Percentiles rank a stretch among this genome's conserved stretches.
Evolutionary conservation across 2,113 vertebrate species (phyloP).

Genomic region (Centrocercus urophasianus): DNA sequence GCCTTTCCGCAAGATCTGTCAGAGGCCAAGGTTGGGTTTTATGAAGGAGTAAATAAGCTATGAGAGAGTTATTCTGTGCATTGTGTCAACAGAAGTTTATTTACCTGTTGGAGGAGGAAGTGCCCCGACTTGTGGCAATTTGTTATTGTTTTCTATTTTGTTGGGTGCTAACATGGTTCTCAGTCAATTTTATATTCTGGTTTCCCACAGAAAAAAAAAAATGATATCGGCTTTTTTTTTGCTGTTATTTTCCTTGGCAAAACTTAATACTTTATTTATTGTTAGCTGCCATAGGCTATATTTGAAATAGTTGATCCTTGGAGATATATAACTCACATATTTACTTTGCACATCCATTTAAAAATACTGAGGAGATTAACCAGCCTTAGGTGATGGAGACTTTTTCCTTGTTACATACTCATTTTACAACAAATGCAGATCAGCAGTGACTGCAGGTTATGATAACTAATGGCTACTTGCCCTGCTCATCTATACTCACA

Average conservation of each 20-base stretch:
- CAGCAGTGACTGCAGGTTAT: neutral
- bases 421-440: neutral
- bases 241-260: neutral
- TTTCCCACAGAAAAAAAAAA: neutral
- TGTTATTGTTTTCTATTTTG: neutral
- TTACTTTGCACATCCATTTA: neutral
- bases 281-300: neutral
- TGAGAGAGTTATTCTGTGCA: slow-evolving; percentile 13
- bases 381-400: neutral
- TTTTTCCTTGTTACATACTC: neutral
- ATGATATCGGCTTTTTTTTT: neutral
- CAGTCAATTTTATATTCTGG: neutral
- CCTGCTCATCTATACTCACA: neutral
- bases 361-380: neutral
- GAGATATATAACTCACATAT: neutral
- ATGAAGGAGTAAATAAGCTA: slow-evolving; percentile 30
- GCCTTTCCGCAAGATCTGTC: neutral
- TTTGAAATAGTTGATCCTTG: neutral
- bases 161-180: neutral
- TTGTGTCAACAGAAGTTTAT: slow-evolving; percentile 46
- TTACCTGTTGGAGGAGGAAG: slow-evolving; percentile 16
- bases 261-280: slow-evolving; percentile 12
- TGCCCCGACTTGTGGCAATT: slow-evolving; percentile 9
- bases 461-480: neutral
- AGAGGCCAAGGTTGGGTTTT: slow-evolving; percentile 46